phyloP scores from a whole-genome alignment of 2,888 invertebrate species.

The Cryptocephalus primarius region DNA sequence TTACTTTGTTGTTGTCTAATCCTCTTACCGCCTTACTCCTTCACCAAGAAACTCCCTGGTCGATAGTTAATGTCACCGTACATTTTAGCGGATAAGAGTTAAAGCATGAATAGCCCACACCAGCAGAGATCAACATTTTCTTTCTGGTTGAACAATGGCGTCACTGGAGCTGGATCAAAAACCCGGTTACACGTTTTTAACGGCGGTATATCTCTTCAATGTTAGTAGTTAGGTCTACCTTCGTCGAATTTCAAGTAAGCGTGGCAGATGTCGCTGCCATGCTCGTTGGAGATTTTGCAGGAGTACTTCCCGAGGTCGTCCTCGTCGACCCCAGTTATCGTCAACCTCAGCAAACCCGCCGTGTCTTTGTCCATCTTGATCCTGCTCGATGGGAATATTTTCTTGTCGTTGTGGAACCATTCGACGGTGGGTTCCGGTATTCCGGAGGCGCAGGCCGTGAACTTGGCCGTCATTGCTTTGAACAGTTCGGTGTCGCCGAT shows the following conservation, averaged over 20 bases:
- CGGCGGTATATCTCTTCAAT: too few species aligned
- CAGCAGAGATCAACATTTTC: too few species aligned
- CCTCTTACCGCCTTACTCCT: too few species aligned
- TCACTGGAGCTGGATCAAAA: too few species aligned
- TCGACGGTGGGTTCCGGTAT: conserved; percentile 81
- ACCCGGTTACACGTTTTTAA: too few species aligned
- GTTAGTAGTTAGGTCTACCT: too few species aligned
- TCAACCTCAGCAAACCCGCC: conserved; percentile 71
- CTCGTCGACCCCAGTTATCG: conserved; percentile 65
- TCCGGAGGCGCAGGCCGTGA: conserved; percentile 86
- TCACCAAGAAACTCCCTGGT: too few species aligned
- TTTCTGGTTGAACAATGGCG: too few species aligned
- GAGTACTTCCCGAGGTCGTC: conserved; percentile 78
- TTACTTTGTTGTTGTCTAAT: too few species aligned
- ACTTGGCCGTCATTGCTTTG: conserved; percentile 81
- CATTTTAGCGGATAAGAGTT: too few species aligned
- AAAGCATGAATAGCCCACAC: too few species aligned
- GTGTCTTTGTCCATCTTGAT: conserved; percentile 73
- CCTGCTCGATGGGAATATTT: conserved; percentile 70
- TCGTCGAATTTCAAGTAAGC: conserved; percentile 67
- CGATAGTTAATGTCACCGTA: too few species aligned
- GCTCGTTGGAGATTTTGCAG: conserved; percentile 71
- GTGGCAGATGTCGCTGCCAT: conserved; percentile 72
- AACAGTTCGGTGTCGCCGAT: conserved; percentile 81
- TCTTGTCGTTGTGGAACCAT: conserved; percentile 72